Base-by-base conservation (phyloP, 2,888 invertebrate species). In the Clusia tigrina region DNA sequence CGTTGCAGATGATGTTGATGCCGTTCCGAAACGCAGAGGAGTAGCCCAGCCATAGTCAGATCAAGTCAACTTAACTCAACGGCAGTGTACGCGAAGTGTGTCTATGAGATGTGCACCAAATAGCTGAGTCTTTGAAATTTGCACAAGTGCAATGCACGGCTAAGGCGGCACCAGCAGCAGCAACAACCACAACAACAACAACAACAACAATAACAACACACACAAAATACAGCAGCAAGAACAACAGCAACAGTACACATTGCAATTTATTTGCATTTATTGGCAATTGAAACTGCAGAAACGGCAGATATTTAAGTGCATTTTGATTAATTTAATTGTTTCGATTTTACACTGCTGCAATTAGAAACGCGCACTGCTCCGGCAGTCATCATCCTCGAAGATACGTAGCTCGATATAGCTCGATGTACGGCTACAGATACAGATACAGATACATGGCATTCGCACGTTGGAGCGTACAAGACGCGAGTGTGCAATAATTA, bases 211-310 rank as follows among this genome's bases (percentile, higher is more conserved):
- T 32, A 32, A 32, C 5, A 32, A 32, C 5, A 12, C 12, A 32
- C 5, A 32, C 6, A 9, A 9, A 9, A 12, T 32, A 32, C 12
- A 5, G 12, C 12, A 9, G 6, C 12, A 9, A 12, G 6, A 12
- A 32, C 32, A 12, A 12, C 12, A 12, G 32, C 32, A 32, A 12
- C 32, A 32, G 32, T 32, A 12, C 5, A 32, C 12, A 32, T 32
- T 32, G 55, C 26, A 72, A 73, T 74, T 71, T 69, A 75, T 74
- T 74, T 71, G 75, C 69, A 76, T 74, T 73, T 69, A 72, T 74
- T 67, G n/a, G 71, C 74, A 72, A 74, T 74, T 74, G 75, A 71
- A 63, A 60, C 59, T 68, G 63, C 64, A 37, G 53, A 12, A 12
- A 38, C 53, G 25, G 48, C 56, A 22, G 2, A 2, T 48, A 48